phyloP scores from a whole-genome alignment of 2,797 vertebrate genomes.

The Manis pentadactyla region DNA sequence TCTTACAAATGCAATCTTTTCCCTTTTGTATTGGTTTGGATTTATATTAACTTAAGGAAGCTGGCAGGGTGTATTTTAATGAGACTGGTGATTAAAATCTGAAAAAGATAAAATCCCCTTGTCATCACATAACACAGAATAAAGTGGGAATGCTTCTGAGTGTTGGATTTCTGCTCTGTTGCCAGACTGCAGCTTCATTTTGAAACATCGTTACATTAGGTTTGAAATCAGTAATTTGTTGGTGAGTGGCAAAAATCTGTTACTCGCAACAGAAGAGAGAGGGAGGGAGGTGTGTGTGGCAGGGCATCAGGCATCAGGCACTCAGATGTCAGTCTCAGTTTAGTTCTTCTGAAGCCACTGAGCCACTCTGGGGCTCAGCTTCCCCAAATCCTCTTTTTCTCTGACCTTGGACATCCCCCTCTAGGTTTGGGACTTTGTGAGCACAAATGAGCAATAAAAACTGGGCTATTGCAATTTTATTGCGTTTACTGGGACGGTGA shows the following conservation, averaged over 20 bases:
- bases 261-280: not conserved
- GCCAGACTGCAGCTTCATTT: not conserved
- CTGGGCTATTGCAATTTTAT: not conserved
- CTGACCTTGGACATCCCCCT: not conserved
- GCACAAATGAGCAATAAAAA: not conserved
- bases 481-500: not conserved
- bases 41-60: not conserved
- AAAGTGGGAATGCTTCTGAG: not conserved
- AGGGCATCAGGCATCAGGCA: not conserved
- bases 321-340: not conserved
- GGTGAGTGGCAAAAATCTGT: not conserved
- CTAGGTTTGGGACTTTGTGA: not conserved
- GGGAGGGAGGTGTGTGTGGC: not conserved
- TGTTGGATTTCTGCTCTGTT: not conserved
- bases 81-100: not conserved
- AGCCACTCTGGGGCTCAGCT: not conserved
- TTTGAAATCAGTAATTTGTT: constrained; percentile 19
- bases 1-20: not conserved
- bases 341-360: not conserved
- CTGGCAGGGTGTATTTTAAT: not conserved
- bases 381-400: not conserved
- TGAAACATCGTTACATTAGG: not conserved
- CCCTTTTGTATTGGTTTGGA: not conserved
- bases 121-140: not conserved
- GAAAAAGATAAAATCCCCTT: not conserved